Evolutionary conservation across 2,797 vertebrate species (phyloP).

Genomic region (Schizopygopsis pylzovi): DNA sequence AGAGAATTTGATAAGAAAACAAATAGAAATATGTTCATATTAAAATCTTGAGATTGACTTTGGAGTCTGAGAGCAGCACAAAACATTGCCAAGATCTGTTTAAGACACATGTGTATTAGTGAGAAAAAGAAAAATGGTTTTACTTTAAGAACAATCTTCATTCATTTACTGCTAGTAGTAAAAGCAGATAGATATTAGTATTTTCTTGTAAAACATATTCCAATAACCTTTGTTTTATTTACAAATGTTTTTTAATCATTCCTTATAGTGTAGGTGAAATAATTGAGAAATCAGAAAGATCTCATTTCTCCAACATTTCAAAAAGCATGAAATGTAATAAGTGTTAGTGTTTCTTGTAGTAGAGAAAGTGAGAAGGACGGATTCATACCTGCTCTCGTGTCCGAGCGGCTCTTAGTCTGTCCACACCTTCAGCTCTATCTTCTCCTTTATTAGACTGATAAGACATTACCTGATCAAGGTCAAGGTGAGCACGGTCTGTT

Average conservation of each 20-base stretch:
- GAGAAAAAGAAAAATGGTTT: too few species aligned
- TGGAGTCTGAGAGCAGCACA: neutral
- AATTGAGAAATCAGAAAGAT: neutral
- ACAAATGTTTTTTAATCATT: too few species aligned
- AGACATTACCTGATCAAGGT: conserved; percentile 39
- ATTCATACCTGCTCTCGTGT: conserved; percentile 32
- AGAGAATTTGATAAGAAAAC: neutral
- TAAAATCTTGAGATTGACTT: neutral
- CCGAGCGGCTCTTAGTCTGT: conserved; percentile 9
- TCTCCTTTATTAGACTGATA: conserved; percentile 58
- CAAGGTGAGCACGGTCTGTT: conserved; percentile 29
- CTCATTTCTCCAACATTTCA: neutral
- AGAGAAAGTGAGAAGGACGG: neutral
- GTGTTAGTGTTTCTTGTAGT: neutral
- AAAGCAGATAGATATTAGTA: neutral
- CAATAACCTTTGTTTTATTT: neutral
- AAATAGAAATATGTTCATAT: neutral
- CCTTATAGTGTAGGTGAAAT: neutral
- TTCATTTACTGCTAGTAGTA: too few species aligned
- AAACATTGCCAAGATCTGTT: neutral
- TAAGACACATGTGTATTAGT: too few species aligned
- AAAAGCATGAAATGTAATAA: neutral
- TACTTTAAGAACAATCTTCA: too few species aligned
- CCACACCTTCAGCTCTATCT: conserved; percentile 46
- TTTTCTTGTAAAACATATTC: neutral